Conservation (phyloP, 2,113 vertebrate species). For the Delphinapterus leucas region DNA sequence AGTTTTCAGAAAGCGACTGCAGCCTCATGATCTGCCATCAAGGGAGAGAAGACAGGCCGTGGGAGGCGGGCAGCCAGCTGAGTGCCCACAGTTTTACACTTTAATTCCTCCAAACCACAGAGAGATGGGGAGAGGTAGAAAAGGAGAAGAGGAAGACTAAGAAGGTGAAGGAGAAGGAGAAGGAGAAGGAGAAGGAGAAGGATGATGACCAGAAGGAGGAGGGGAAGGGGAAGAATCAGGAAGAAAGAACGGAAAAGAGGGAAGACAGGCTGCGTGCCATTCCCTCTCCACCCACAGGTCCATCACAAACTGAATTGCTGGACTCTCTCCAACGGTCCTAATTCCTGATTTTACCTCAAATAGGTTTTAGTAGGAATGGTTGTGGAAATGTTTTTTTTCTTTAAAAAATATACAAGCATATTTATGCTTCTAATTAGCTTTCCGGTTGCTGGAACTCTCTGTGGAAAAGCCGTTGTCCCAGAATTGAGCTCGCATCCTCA, state of each 20-base stretch:
- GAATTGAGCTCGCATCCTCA: neutral
- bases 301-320: neutral
- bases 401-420: neutral
- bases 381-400: neutral
- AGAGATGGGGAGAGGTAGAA: no score
- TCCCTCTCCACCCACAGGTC: neutral
- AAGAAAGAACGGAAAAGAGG: neutral
- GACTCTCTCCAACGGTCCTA: neutral
- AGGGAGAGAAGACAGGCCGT: neutral
- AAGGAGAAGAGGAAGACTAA: no score
- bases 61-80: neutral
- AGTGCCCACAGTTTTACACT: neutral
- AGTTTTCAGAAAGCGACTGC: neutral
- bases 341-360: neutral
- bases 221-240: no score
- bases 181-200: neutral
- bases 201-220: no score
- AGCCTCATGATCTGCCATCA: neutral
- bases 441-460: slow-evolving; percentile 35
- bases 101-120: neutral
- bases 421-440: slow-evolving; percentile 28
- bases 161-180: no score
- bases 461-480: neutral
- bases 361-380: neutral
- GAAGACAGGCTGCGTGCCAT: neutral